A percentile compares a stretch with the other conserved stretches of the same genome.
phyloP scores from a whole-genome alignment of 2,888 invertebrate species.

The Amphipyra tragopoginis region DNA sequence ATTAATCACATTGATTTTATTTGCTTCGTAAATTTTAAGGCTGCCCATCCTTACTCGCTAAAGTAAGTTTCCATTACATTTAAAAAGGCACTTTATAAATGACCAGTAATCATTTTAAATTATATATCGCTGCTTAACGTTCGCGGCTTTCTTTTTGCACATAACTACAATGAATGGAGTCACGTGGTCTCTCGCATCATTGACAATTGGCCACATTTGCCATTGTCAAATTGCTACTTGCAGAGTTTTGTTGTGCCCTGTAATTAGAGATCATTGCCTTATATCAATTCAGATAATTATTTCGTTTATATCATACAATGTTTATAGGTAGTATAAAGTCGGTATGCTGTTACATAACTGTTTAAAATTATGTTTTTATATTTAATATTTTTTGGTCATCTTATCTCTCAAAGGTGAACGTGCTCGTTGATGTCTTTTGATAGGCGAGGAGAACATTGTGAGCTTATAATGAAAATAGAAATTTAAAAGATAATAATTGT shows the following conservation, averaged over 20 bases:
- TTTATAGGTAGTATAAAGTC: slow-evolving; percentile 29
- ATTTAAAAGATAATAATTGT: too few relatives aligned
- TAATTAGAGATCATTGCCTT: slow-evolving; percentile 67
- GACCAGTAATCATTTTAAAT: slow-evolving; percentile 74
- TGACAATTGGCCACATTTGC: slow-evolving; percentile 68
- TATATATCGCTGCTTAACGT: slow-evolving; percentile 65
- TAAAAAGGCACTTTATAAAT: slow-evolving; percentile 70
- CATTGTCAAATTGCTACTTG: slow-evolving; percentile 74
- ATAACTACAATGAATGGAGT: slow-evolving; percentile 70
- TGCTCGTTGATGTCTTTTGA: slow-evolving; percentile 61
- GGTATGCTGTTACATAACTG: slow-evolving; percentile 13
- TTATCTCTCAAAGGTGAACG: background rate
- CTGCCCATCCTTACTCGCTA: slow-evolving; percentile 23
- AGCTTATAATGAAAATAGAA: too few relatives aligned
- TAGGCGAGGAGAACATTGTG: background rate
- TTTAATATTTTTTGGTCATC: background rate
- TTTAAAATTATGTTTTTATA: slow-evolving; percentile 7
- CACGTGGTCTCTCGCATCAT: slow-evolving; percentile 65
- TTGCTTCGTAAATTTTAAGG: slow-evolving; percentile 23
- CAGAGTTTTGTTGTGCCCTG: slow-evolving; percentile 60
- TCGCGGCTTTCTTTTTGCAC: slow-evolving; percentile 59
- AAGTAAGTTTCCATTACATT: slow-evolving; percentile 58
- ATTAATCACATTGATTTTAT: slow-evolving; percentile 15
- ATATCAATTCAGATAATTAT: slow-evolving; percentile 59
- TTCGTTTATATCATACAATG: slow-evolving; percentile 50